phyloP scores from a whole-genome alignment of 2,797 vertebrate genomes.

The Neomorphus geoffroyi region DNA sequence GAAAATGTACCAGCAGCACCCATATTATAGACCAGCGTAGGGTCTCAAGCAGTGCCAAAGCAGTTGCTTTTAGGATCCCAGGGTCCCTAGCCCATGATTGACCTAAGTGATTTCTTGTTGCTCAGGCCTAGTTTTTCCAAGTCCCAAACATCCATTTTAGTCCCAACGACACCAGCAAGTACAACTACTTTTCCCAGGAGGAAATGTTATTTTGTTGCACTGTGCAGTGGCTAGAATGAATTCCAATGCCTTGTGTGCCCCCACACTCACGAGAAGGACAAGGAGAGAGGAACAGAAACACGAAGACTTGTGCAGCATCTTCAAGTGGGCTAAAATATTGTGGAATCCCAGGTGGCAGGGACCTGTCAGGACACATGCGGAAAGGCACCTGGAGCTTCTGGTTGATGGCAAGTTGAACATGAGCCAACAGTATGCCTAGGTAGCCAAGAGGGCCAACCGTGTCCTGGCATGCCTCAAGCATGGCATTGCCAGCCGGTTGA shows the following conservation, averaged over 20 bases:
- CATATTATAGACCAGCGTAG: fast-evolving
- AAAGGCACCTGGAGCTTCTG: too few species aligned
- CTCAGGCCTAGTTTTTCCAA: neutral
- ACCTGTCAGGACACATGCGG: fast-evolving
- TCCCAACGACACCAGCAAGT: neutral
- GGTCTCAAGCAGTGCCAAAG: neutral
- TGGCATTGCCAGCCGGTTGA: too few species aligned
- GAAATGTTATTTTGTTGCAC: neutral
- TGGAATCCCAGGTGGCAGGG: neutral
- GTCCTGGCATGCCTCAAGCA: too few species aligned
- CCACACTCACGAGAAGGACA: neutral
- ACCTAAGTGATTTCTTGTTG: neutral
- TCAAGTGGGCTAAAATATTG: neutral
- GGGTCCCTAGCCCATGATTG: neutral
- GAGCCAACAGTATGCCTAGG: too few species aligned
- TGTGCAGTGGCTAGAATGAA: neutral
- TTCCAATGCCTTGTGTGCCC: neutral
- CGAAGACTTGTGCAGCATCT: neutral
- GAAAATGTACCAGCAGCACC: neutral
- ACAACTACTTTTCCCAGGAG: neutral
- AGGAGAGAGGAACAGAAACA: neutral
- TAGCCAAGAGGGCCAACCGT: too few species aligned
- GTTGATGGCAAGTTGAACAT: too few species aligned
- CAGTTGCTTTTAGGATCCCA: neutral
- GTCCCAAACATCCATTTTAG: neutral